These are phyloP conservation scores for Chrysaora quinquecirrha DNA, from an alignment of 30 jellyfish, hydroid and myxozoan genomes.

Conservation along the genomic window DNA sequence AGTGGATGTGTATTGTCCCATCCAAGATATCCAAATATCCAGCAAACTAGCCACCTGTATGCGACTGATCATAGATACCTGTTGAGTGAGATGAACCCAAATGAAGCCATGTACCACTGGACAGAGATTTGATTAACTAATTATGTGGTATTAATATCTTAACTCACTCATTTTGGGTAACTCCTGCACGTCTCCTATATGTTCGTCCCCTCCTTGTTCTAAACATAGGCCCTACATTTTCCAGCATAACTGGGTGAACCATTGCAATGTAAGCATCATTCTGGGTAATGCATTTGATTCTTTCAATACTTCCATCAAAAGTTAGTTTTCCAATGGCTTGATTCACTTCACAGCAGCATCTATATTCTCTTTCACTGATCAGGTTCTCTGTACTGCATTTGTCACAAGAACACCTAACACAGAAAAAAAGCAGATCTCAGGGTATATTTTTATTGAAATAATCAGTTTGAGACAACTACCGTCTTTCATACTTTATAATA, in stretches of 20 bases:
- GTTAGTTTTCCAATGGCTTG: constrained; percentile 19
- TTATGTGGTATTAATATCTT: no score
- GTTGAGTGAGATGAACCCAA: neutral
- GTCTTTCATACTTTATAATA: no score
- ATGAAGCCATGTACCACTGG: no score
- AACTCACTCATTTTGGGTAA: neutral
- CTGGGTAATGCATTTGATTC: neutral
- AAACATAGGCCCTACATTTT: neutral
- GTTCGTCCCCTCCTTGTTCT: neutral
- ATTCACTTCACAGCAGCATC: constrained; percentile 14
- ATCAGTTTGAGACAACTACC: no score
- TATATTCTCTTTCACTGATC: neutral
- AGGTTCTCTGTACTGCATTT: neutral
- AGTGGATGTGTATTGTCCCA: neutral
- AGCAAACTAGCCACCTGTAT: neutral
- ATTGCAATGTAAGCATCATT: neutral
- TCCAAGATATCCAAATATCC: constrained; percentile 6
- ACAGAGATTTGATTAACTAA: neutral
- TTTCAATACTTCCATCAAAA: constrained; percentile 8
- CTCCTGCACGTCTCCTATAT: neutral
- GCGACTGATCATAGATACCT: neutral
- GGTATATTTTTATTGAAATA: no score
- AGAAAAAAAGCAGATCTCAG: no score
- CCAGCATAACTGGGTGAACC: neutral
- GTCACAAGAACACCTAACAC: constrained; percentile 12